These are phyloP conservation scores for Mellilla xanthometata DNA, from an alignment of 2,888 invertebrate species.

Conservation along the genomic window DNA sequence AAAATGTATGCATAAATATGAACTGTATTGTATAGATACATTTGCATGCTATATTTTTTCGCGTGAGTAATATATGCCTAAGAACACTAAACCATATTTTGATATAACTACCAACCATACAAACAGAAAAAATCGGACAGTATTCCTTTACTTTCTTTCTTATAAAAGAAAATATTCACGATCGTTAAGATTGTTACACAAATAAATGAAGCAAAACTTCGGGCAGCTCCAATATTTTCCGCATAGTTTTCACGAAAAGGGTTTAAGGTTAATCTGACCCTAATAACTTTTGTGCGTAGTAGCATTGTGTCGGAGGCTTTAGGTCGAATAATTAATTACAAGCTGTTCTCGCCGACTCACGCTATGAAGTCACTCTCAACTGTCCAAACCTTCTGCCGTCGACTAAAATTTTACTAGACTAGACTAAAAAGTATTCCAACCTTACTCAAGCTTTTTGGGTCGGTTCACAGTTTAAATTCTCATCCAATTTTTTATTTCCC, in stretches of 20 bases:
- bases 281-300: slow-evolving; percentile 31
- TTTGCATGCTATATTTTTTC: no score
- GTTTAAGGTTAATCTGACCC: slow-evolving; percentile 33
- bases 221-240: slow-evolving; percentile 19
- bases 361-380: slow-evolving; percentile 42
- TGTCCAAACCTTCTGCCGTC: slow-evolving; percentile 42
- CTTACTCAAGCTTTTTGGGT: background rate
- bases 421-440: no score
- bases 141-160: no score
- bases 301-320: slow-evolving; percentile 38
- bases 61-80: no score
- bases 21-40: no score
- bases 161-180: slow-evolving; percentile 3
- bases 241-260: slow-evolving; percentile 27
- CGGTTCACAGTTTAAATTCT: no score
- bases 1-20: no score
- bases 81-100: no score
- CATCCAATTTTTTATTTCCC: no score
- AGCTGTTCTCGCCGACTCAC: slow-evolving; percentile 53
- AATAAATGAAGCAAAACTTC: slow-evolving; percentile 17
- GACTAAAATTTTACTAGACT: no score
- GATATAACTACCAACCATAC: no score
- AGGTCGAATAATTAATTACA: slow-evolving; percentile 53
- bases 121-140: no score
- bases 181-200: slow-evolving; percentile 11